These are phyloP conservation scores for Pararge aegeria DNA, from an alignment of 1,140 invertebrate species.

Conservation along the genomic window DNA sequence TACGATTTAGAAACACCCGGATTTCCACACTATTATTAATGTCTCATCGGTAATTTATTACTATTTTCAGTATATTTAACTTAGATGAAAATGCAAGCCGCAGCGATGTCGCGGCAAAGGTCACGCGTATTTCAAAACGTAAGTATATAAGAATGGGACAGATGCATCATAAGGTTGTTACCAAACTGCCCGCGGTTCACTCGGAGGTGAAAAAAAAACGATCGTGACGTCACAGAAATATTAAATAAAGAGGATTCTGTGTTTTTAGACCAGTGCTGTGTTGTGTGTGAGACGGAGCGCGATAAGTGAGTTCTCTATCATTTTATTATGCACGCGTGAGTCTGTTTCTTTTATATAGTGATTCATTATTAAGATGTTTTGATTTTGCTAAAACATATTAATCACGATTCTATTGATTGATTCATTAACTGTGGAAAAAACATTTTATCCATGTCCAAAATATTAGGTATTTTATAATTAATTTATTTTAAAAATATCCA, in stretches of 20 bases:
- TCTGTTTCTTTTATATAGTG: background rate
- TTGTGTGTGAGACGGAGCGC: conserved; percentile 13
- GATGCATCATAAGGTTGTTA: conserved; percentile 10
- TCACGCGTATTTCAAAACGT: conserved; percentile 19
- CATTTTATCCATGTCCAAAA: no score
- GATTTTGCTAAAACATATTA: no score
- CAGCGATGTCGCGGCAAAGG: conserved; percentile 7
- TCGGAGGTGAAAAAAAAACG: conserved; percentile 11
- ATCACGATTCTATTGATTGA: no score
- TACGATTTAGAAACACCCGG: no score
- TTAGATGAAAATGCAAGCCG: background rate
- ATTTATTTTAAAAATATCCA: no score
- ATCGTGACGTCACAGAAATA: conserved; percentile 7
- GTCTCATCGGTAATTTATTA: background rate
- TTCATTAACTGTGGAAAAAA: background rate
- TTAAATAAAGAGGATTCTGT: conserved; percentile 16
- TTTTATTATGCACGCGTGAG: background rate
- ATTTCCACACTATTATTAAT: no score
- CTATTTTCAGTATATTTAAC: background rate
- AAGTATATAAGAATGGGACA: conserved; percentile 23
- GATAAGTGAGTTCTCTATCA: conserved; percentile 11
- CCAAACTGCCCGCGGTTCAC: conserved; percentile 7
- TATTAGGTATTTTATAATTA: no score
- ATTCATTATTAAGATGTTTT: background rate
- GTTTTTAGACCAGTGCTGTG: conserved; percentile 17